Evolutionary conservation across 2,797 vertebrate species (phyloP).

Genomic region (Phyllotis vaccarum): DNA sequence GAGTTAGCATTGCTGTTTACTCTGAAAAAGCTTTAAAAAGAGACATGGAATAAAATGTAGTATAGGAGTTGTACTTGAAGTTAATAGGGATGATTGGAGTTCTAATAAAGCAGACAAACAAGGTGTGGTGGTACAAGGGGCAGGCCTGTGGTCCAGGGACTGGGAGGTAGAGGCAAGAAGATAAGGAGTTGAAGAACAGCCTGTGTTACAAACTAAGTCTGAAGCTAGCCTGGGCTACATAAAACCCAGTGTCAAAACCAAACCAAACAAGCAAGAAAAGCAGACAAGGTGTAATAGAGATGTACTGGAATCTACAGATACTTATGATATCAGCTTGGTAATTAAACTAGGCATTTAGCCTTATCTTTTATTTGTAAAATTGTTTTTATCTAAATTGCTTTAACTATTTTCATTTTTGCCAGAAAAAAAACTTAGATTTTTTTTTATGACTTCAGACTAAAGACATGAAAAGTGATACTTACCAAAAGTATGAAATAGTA

Average conservation of each 20-base stretch:
- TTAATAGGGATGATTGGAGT: neutral
- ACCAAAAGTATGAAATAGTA: neutral
- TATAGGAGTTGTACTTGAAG: neutral
- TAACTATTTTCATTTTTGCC: slow-evolving; percentile 41
- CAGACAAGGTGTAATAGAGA: neutral
- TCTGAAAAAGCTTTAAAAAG: neutral
- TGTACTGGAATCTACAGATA: neutral
- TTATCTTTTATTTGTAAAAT: neutral
- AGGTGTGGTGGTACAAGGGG: neutral
- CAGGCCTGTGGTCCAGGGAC: neutral
- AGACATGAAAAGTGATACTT: neutral
- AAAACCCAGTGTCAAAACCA: neutral
- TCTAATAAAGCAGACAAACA: neutral
- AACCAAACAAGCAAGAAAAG: neutral
- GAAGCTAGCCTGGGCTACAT: neutral
- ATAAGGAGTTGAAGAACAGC: neutral
- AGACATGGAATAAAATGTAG: neutral
- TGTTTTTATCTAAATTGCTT: slow-evolving; percentile 4
- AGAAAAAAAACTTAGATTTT: slow-evolving; percentile 53
- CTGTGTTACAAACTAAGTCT: neutral
- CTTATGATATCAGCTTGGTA: neutral
- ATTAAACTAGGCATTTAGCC: neutral
- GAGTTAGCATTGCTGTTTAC: neutral
- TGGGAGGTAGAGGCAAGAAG: neutral
- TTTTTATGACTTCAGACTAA: neutral